Percentiles rank a stretch among this genome's conserved stretches.
phyloP scores from a whole-genome alignment of 2,797 vertebrate species.

The Hemibagrus guttatus region DNA sequence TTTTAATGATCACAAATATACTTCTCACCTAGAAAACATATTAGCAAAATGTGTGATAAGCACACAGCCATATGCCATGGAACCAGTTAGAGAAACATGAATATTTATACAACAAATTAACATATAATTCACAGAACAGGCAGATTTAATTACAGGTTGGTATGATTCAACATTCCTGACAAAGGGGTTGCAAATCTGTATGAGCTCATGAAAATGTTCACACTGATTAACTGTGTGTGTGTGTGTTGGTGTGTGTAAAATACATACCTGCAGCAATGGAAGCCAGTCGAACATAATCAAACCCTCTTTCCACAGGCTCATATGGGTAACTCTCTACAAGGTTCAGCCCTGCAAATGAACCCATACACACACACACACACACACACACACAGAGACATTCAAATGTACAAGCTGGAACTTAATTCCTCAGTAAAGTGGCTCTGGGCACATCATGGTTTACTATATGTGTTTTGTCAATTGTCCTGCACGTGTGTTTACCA shows the following conservation, averaged over 20 bases:
- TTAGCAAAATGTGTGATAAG: conserved; percentile 25
- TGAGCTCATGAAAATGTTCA: conserved; percentile 37
- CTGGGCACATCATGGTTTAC: conserved; percentile 21
- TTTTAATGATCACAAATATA: conserved; percentile 1
- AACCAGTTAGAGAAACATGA: conserved; percentile 30
- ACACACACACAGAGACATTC: conserved; percentile 20
- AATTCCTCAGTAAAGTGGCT: conserved; percentile 45
- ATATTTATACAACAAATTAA: conserved; percentile 33
- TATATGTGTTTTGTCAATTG: conserved; percentile 35
- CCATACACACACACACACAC: conserved; percentile 22
- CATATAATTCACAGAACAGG: conserved; percentile 25
- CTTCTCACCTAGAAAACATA: neutral
- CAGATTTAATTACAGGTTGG: conserved; percentile 47
- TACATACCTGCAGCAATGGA: conserved; percentile 88
- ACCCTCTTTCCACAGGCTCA: conserved; percentile 83
- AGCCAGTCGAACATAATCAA: conserved; percentile 88
- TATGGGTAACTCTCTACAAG: conserved; percentile 88
- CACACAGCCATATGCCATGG: conserved; percentile 11
- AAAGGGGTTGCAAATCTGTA: conserved; percentile 14
- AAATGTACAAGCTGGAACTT: neutral
- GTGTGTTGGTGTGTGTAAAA: conserved; percentile 12
- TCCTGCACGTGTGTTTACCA: conserved; percentile 44
- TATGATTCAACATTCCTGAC: conserved; percentile 35
- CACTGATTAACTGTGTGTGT: conserved; percentile 25
- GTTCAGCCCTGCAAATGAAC: conserved; percentile 77